A percentile compares a stretch with the other conserved stretches of the same genome.
phyloP scores from a whole-genome alignment of 2,888 invertebrate species.

The Ceraclea dissimilis region DNA sequence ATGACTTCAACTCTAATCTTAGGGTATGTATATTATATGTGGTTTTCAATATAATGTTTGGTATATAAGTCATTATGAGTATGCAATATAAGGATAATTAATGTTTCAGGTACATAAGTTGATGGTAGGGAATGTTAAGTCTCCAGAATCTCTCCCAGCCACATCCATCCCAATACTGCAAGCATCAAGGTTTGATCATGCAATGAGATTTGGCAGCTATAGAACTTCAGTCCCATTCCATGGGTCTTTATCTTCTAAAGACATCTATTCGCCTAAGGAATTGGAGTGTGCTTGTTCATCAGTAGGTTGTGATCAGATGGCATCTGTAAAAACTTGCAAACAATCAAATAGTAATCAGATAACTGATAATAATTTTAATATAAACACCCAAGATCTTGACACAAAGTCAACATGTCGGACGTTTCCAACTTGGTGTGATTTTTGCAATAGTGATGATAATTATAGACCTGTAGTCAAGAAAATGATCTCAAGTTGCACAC shows the following conservation, averaged over 20 bases:
- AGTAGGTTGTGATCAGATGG: constrained; percentile 20
- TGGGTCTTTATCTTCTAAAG: constrained; percentile 31
- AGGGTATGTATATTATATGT: neutral
- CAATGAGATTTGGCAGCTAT: constrained; percentile 28
- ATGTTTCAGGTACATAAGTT: constrained; percentile 2
- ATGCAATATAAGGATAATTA: too few species aligned
- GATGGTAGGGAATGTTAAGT: constrained; percentile 1
- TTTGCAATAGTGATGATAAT: constrained; percentile 31
- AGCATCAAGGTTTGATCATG: constrained; percentile 42
- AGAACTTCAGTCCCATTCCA: constrained; percentile 42
- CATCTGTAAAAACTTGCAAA: constrained; percentile 14
- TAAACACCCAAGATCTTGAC: constrained; percentile 30
- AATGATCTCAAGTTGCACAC: constrained; percentile 32
- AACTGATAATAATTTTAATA: constrained; percentile 2
- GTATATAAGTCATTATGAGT: too few species aligned
- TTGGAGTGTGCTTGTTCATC: constrained; percentile 14
- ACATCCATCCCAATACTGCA: constrained; percentile 47
- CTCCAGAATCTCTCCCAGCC: constrained; percentile 27
- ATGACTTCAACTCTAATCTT: constrained; percentile 2
- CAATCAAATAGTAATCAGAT: constrained; percentile 29
- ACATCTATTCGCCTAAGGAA: constrained; percentile 16
- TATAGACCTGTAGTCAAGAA: constrained; percentile 28
- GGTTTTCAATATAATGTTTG: too few species aligned
- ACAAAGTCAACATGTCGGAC: constrained; percentile 28
- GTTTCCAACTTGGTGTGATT: neutral